Evolutionary conservation across 2,888 invertebrate species (phyloP).

Genomic region (Melanotus villosus): DNA sequence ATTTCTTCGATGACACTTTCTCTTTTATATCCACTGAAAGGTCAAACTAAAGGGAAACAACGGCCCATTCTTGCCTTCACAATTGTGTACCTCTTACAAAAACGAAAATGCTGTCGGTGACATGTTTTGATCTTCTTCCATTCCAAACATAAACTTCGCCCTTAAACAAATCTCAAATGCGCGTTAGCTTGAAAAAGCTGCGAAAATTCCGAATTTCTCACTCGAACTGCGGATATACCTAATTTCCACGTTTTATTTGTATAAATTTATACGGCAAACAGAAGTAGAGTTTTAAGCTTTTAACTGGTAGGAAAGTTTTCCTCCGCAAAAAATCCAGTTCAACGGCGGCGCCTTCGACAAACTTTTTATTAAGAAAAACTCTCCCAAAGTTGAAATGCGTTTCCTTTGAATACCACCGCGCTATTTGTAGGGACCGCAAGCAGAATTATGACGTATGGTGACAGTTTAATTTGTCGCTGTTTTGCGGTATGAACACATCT

Average conservation of each 20-base stretch:
- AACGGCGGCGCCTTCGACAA: neutral
- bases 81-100: conserved; percentile 9
- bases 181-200: too few relatives aligned
- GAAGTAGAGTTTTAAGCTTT: neutral
- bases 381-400: conserved; percentile 18
- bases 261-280: neutral
- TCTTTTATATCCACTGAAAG: conserved; percentile 8
- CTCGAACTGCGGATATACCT: too few relatives aligned
- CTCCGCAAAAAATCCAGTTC: conserved; percentile 2
- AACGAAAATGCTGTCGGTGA: neutral
- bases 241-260: neutral
- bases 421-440: conserved; percentile 15
- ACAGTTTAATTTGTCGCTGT: conserved; percentile 46
- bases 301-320: neutral
- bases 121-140: neutral
- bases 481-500: conserved; percentile 45
- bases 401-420: conserved; percentile 21
- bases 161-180: too few relatives aligned
- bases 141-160: neutral
- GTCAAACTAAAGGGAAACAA: conserved; percentile 16
- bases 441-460: conserved; percentile 42
- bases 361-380: conserved; percentile 26
- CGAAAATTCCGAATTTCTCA: too few relatives aligned
- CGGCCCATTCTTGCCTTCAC: conserved; percentile 1
- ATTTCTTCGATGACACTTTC: conserved; percentile 20